A percentile compares a stretch with the other conserved stretches of the same genome.
These are phyloP conservation scores for Ennomos quercinarius DNA, from an alignment of 2,888 invertebrate genomes.

Conservation along the genomic window DNA sequence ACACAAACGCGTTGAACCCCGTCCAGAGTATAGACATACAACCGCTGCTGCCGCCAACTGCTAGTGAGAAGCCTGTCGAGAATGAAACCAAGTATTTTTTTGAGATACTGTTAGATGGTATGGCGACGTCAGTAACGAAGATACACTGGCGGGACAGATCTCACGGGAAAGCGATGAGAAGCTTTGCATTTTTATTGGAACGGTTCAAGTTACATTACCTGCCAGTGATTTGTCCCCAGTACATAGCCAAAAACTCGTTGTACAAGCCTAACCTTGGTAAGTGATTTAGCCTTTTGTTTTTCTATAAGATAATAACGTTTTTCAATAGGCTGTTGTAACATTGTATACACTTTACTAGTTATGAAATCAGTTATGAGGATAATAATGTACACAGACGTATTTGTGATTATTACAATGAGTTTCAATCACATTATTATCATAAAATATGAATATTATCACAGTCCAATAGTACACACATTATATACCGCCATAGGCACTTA, in stretches of 20 bases:
- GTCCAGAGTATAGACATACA: constrained; percentile 92
- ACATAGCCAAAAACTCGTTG: constrained; percentile 91
- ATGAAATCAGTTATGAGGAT: no score
- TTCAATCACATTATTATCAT: no score
- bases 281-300: constrained; percentile 36
- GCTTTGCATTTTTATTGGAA: constrained; percentile 96
- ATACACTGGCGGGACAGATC: constrained; percentile 95
- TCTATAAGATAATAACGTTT: constrained; percentile 8
- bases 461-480: no score
- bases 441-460: no score
- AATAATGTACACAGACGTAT: no score
- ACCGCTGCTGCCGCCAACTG: constrained; percentile 92
- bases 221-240: constrained; percentile 95
- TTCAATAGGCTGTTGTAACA: background rate
- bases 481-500: no score
- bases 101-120: constrained; percentile 94
- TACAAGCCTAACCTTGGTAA: constrained; percentile 93
- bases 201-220: constrained; percentile 96
- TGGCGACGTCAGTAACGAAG: constrained; percentile 96
- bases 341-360: no score
- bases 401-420: no score
- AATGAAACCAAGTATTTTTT: constrained; percentile 94
- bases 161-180: constrained; percentile 91
- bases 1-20: constrained; percentile 89
- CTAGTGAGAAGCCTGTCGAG: constrained; percentile 94